A percentile compares a stretch with the other conserved stretches of the same genome.
Evolutionary conservation across 1,140 invertebrate species (phyloP).

Genomic region (Myzus persicae): DNA sequence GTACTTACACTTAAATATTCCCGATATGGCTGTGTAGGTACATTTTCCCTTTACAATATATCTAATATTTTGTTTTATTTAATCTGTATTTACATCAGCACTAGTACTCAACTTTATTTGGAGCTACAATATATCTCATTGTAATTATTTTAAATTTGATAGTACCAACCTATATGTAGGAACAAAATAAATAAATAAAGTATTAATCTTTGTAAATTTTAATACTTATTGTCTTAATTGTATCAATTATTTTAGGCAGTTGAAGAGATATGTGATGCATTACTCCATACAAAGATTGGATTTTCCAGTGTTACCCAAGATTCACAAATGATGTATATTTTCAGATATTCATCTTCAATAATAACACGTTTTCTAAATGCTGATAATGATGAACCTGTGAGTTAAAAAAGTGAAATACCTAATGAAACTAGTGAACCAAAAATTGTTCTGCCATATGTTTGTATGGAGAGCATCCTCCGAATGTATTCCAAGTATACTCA

Average conservation of each 20-base stretch:
- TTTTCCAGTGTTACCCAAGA: neutral
- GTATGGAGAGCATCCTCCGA: too few species aligned
- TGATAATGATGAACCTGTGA: slow-evolving; percentile 9
- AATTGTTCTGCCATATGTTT: too few species aligned
- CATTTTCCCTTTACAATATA: neutral
- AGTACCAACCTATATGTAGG: neutral
- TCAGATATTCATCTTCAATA: neutral
- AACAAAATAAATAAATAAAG: neutral
- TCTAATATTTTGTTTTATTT: neutral
- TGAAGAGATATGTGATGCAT: neutral
- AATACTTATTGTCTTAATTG: neutral
- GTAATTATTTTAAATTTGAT: neutral
- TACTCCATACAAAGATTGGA: neutral
- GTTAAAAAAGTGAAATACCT: neutral
- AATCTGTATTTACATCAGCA: neutral
- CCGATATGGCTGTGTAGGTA: too few species aligned
- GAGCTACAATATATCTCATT: neutral
- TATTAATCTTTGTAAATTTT: neutral
- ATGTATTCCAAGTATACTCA: too few species aligned
- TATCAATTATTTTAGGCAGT: neutral
- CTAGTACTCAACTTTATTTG: neutral
- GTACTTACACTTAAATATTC: neutral
- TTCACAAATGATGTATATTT: neutral
- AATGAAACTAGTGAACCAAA: too few species aligned
- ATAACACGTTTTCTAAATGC: neutral